phyloP scores from a whole-genome alignment of 2,113 vertebrate genomes.

The Peromyscus californicus region DNA sequence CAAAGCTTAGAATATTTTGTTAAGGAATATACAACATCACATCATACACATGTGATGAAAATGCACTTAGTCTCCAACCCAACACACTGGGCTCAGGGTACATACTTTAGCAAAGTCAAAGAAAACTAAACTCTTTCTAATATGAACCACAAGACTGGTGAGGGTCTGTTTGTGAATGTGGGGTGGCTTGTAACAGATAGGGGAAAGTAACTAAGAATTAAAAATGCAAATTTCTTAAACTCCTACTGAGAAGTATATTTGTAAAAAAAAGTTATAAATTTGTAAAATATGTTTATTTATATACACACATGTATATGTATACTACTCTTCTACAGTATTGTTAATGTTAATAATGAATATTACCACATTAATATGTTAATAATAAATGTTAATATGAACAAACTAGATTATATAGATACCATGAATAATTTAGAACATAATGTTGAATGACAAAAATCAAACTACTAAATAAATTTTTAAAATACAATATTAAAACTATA shows the following conservation, averaged over 20 bases:
- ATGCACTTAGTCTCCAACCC: not conserved
- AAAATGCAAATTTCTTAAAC: not conserved
- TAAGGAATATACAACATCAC: not conserved
- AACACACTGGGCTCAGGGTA: not conserved
- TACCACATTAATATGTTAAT: not conserved
- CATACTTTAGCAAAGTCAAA: not conserved
- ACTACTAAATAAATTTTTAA: not conserved
- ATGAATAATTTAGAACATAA: not conserved
- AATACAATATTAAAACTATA: not conserved
- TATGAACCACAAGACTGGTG: not conserved
- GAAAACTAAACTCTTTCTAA: not conserved
- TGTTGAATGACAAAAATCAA: not conserved
- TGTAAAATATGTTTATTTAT: not conserved
- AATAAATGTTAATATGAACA: not conserved
- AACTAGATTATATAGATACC: not conserved
- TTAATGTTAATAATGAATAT: not conserved
- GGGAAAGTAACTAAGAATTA: not conserved
- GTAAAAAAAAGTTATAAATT: not conserved
- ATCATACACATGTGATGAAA: not conserved
- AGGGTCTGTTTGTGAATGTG: not conserved
- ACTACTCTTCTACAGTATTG: not conserved
- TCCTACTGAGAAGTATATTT: not conserved
- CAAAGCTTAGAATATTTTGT: not conserved
- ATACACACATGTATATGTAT: not conserved
- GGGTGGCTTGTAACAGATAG: not conserved